Percentiles rank a stretch among this genome's conserved stretches.
Evolutionary conservation across 1,140 invertebrate genomes (phyloP).

Genomic region (Neodiprion lecontei): DNA sequence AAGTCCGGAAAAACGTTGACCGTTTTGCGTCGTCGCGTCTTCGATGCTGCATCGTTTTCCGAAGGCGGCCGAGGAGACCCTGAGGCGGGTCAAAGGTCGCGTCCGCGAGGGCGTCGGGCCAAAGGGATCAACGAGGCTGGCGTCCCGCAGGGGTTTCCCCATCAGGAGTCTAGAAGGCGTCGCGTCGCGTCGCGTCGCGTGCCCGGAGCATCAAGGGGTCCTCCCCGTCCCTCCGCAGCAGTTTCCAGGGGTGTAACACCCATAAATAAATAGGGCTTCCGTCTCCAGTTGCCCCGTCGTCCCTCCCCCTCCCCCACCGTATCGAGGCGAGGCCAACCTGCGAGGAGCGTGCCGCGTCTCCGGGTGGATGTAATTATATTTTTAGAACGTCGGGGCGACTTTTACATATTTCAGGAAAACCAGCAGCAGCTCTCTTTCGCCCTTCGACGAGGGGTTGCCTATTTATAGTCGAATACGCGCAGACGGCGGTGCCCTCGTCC

Average conservation of each 20-base stretch:
- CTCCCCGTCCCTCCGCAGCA: slow-evolving; percentile 46
- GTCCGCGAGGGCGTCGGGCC: neutral
- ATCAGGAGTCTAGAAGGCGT: neutral
- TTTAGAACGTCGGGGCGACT: slow-evolving; percentile 40
- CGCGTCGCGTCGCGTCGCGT: slow-evolving; percentile 45
- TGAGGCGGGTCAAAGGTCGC: neutral
- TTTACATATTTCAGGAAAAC: slow-evolving; percentile 56
- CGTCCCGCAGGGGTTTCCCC: neutral
- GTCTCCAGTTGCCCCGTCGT: slow-evolving; percentile 40
- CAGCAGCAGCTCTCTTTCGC: slow-evolving; percentile 26
- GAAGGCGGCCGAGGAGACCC: neutral
- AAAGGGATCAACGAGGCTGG: neutral
- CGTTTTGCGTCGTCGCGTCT: no score
- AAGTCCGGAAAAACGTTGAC: no score
- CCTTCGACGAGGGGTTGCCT: slow-evolving; percentile 40
- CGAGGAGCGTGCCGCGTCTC: neutral
- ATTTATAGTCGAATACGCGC: slow-evolving; percentile 44
- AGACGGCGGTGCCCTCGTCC: neutral
- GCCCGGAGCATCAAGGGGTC: slow-evolving; percentile 29
- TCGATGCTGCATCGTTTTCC: neutral
- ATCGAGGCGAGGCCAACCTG: slow-evolving; percentile 9
- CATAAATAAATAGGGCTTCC: slow-evolving; percentile 60
- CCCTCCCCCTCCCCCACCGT: slow-evolving; percentile 22
- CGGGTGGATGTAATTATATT: slow-evolving; percentile 37
- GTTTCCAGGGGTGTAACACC: slow-evolving; percentile 50